Conservation (phyloP, 2,888 invertebrate genomes). For the Rambutsinella grinnellia region DNA sequence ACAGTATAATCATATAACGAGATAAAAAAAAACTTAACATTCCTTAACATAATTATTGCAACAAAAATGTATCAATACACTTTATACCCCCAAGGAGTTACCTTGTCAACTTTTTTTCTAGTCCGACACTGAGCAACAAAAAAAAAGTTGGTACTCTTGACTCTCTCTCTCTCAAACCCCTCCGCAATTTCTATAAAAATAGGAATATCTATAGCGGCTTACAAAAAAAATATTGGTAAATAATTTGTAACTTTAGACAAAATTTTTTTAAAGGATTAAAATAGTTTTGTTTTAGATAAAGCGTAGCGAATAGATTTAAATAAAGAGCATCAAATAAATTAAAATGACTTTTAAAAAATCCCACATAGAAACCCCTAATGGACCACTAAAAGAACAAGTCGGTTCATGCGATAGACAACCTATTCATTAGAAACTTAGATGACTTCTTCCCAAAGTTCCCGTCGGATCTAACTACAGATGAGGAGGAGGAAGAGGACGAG, state of each 20-base stretch:
- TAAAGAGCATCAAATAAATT: constrained; percentile 13
- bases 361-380: not conserved
- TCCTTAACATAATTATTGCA: constrained; percentile 19
- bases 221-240: no score
- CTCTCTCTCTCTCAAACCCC: not conserved
- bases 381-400: no score
- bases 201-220: no score
- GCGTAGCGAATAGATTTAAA: no score
- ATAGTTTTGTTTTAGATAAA: no score
- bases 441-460: constrained; percentile 37
- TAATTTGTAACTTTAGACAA: no score
- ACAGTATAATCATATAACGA: not conserved
- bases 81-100: constrained; percentile 15
- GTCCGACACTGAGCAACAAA: not conserved
- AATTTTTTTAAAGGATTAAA: no score
- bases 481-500: not conserved
- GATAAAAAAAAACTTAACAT: not conserved
- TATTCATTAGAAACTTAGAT: constrained; percentile 48
- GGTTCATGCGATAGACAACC: constrained; percentile 25
- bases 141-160: not conserved
- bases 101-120: constrained; percentile 1
- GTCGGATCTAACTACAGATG: not conserved
- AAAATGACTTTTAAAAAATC: constrained; percentile 25
- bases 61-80: constrained; percentile 6
- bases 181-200: not conserved